A percentile compares a stretch with the other conserved stretches of the same genome.
These are phyloP conservation scores for Takifugu rubripes DNA, from an alignment of 2,797 vertebrate species.

Conservation along the genomic window DNA sequence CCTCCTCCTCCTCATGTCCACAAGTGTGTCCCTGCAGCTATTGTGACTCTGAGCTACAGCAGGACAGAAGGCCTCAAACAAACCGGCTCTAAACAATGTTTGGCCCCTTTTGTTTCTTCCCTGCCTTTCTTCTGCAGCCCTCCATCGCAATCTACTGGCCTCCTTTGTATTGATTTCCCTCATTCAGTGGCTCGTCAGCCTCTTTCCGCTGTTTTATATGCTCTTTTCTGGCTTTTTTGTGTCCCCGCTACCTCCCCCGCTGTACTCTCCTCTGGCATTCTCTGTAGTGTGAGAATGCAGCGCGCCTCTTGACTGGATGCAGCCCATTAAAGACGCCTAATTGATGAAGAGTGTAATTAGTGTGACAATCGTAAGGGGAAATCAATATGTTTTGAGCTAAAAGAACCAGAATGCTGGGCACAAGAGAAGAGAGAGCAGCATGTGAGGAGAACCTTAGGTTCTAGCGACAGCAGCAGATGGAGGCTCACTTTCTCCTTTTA, in stretches of 20 bases:
- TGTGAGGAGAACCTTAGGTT: conserved; percentile 18
- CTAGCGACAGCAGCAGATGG: not conserved
- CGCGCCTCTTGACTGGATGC: conserved; percentile 46
- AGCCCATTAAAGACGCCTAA: conserved; percentile 57
- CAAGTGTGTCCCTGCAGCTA: conserved; percentile 61
- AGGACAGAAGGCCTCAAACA: conserved; percentile 63
- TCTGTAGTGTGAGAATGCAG: conserved; percentile 50
- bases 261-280: conserved; percentile 23
- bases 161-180: conserved; percentile 57
- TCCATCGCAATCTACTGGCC: conserved; percentile 55
- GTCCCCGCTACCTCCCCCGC: not conserved
- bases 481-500: conserved; percentile 7
- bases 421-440: conserved; percentile 17
- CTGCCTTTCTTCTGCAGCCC: conserved; percentile 52
- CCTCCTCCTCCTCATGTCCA: conserved; percentile 41
- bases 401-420: conserved; percentile 28
- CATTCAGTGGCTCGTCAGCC: conserved; percentile 49
- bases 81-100: conserved; percentile 59
- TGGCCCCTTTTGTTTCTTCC: conserved; percentile 59
- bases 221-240: conserved; percentile 54
- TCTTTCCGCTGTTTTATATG: conserved; percentile 61
- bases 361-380: conserved; percentile 49
- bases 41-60: conserved; percentile 54
- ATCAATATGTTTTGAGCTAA: conserved; percentile 51
- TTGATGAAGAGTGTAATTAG: conserved; percentile 64